A percentile compares a stretch with the other conserved stretches of the same genome.
These are phyloP conservation scores for Amphilophus citrinellus DNA, from an alignment of 2,113 vertebrate genomes.

Conservation along the genomic window DNA sequence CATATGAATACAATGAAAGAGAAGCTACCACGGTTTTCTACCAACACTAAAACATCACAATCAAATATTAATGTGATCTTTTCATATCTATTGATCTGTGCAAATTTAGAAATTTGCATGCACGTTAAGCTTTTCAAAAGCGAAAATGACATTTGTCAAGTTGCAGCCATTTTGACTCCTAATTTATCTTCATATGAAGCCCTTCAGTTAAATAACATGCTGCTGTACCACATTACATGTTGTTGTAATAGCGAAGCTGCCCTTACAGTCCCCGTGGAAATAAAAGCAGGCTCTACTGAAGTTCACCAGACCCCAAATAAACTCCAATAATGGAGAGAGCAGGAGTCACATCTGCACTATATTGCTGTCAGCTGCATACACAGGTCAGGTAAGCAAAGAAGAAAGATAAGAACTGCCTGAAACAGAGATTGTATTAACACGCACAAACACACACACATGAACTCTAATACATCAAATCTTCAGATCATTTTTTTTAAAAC, in stretches of 20 bases:
- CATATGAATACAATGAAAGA: not conserved
- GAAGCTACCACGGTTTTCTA: not conserved
- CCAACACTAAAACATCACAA: not conserved
- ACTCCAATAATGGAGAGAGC: constrained; percentile 46
- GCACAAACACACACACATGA: not conserved
- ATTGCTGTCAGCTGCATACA: constrained; percentile 42
- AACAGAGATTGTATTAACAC: not conserved
- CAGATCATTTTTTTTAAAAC: not conserved
- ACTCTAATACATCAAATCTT: not conserved
- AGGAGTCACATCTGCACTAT: constrained; percentile 37
- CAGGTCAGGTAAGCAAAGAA: constrained; percentile 23
- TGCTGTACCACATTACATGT: constrained; percentile 7
- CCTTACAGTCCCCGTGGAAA: constrained; percentile 49
- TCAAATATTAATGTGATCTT: not conserved
- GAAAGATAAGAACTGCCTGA: not conserved
- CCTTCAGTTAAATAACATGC: not conserved
- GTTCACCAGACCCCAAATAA: constrained; percentile 50
- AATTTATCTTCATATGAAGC: not conserved
- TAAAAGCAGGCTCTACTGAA: constrained; percentile 39
- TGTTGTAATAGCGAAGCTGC: constrained; percentile 25
- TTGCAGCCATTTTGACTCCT: not conserved
- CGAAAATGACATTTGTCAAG: not conserved
- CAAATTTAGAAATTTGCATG: not conserved
- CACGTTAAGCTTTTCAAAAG: not conserved
- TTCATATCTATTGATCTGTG: accelerated